Evolutionary conservation across 2,888 invertebrate genomes (phyloP).

Genomic region (Cerastoderma edule): DNA sequence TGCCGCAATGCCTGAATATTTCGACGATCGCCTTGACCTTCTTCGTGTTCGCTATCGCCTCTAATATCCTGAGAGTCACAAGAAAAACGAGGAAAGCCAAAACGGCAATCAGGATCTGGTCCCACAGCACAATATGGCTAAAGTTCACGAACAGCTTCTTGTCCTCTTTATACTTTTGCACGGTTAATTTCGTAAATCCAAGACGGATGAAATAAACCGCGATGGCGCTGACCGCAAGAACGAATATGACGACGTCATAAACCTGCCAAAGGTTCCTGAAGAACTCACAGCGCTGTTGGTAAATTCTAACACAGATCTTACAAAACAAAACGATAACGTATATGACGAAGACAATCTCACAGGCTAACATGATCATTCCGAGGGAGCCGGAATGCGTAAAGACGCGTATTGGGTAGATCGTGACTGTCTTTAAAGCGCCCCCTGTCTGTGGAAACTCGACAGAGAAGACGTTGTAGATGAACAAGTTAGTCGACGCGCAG

Average conservation of each 20-base stretch:
- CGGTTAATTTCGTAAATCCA: constrained; percentile 42
- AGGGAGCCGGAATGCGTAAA: constrained; percentile 48
- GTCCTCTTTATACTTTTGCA: constrained; percentile 56
- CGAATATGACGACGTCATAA: constrained; percentile 46
- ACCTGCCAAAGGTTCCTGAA: constrained; percentile 58
- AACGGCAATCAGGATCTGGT: constrained; percentile 59
- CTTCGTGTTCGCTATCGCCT: constrained; percentile 69
- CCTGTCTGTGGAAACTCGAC: constrained; percentile 61
- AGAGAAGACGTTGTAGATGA: constrained; percentile 69
- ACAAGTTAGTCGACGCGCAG: constrained; percentile 72
- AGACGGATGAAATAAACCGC: constrained; percentile 46
- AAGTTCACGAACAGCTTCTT: constrained; percentile 62
- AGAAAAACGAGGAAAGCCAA: constrained; percentile 65
- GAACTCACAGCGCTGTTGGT: constrained; percentile 46
- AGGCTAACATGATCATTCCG: constrained; percentile 53
- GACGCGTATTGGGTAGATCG: constrained; percentile 50
- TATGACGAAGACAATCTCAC: constrained; percentile 57
- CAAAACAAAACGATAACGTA: constrained; percentile 43
- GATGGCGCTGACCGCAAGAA: constrained; percentile 39
- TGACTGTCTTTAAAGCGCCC: constrained; percentile 50
- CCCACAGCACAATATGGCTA: constrained; percentile 68
- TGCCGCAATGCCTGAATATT: constrained; percentile 37
- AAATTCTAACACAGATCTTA: constrained; percentile 46
- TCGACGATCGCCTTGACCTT: constrained; percentile 49
- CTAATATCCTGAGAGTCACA: constrained; percentile 65